Evolutionary conservation across 2,797 vertebrate genomes (phyloP), one percentile per base, ranked within the genome.

Genomic region (Kryptopterus vitreolus): DNA sequence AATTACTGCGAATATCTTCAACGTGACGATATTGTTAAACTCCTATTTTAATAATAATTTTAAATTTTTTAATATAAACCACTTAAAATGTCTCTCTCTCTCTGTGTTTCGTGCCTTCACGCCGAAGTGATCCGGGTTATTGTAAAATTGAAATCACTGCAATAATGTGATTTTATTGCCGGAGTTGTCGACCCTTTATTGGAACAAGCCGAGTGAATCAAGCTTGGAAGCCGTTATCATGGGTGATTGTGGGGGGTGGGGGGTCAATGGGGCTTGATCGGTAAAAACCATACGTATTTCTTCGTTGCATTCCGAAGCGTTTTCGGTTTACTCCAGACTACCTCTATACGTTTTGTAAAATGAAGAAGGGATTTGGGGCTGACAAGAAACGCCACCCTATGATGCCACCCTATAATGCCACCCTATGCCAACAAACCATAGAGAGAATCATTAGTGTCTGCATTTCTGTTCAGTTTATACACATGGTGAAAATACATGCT

Each of bases 371-470:
- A 31, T 68, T 68, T 76, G 22, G 16, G 38, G 33, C 5, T 59
- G 38, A 59, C 55, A 69, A 13, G 5, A 75, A 76, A 50, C 69
- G 29, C n/a, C n/a, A n/a, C n/a, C n/a, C n/a, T n/a, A 81, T 61
- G n/a, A 69, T n/a, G n/a, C n/a, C n/a, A n/a, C n/a, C n/a, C n/a
- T n/a, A 74, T 73, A 26, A 61, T 50, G 38, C 55, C 55, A 35
- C 26, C 38, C 63, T 12, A n/a, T 65, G 18, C 48, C 16, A 58
- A 20, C 13, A 57, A 46, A 31, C 29, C 29, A 35, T 24, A 53
- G 16, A n/a, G 55, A 38, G 57, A 72, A 74, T 74, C 31, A 55
- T 57, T 20, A 80, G 24, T 43, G 26, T 4, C 33, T 43, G 50
- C 50, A 13, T 77, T 22, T 65, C 43, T 24, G 6, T n/a, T 57